Percentiles rank a stretch among this genome's conserved stretches.
These are phyloP conservation scores for Neodontobutis hainanensis DNA, from an alignment of 2,113 vertebrate genomes.

Conservation along the genomic window DNA sequence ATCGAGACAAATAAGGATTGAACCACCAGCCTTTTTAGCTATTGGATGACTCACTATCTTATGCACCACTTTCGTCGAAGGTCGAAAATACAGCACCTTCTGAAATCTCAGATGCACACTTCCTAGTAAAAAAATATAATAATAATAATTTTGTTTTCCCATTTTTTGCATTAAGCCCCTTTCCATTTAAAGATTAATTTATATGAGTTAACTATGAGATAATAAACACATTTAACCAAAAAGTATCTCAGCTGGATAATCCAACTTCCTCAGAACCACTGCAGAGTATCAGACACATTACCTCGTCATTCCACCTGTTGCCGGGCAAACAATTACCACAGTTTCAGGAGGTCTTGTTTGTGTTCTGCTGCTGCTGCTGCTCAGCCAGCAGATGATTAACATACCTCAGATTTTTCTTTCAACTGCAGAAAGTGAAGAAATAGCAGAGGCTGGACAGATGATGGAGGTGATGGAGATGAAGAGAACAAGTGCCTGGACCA, in stretches of 20 bases:
- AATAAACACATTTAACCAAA: too few relatives aligned
- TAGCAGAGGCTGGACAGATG: background rate
- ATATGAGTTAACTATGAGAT: background rate
- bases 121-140: too few relatives aligned
- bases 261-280: background rate
- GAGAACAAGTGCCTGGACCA: constrained; percentile 15
- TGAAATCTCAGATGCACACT: too few relatives aligned
- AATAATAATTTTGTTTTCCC: too few relatives aligned
- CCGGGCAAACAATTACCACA: constrained; percentile 62
- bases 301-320: constrained; percentile 63
- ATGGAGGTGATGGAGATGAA: constrained; percentile 19
- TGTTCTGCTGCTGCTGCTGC: constrained; percentile 1
- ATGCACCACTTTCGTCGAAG: too few relatives aligned
- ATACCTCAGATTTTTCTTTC: constrained; percentile 38
- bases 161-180: too few relatives aligned
- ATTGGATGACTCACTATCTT: too few relatives aligned
- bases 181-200: background rate
- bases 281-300: constrained; percentile 35
- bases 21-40: too few relatives aligned
- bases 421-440: constrained; percentile 18
- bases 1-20: too few relatives aligned
- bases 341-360: constrained; percentile 17
- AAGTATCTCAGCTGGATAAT: background rate
- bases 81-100: too few relatives aligned
- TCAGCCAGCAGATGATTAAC: constrained; percentile 53